Base-by-base conservation (phyloP, 2,888 invertebrate species). In the Saturnia pavonia region DNA sequence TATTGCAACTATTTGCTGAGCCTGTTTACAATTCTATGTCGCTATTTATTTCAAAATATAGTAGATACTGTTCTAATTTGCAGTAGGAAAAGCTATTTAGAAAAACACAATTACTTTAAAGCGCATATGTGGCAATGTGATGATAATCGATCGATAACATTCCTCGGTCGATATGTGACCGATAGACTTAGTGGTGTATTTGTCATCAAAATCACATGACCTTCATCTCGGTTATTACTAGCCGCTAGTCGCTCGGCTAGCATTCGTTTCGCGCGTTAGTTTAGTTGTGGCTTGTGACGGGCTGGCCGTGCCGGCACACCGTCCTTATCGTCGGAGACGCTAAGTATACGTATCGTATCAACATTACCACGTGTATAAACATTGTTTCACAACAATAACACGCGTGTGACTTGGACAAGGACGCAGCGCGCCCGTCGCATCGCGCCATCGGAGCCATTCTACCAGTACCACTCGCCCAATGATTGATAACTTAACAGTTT, bases 351-450 rank as follows among this genome's bases (percentile, higher is more conserved):
- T 88, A 87, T 87, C 88, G 87, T 87, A 78, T 88, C 88, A 86
- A 86, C 85, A 85, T 75, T 84, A 88, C 91, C 92, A 92, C 93
- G 93, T 93, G 92, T 91, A 89, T 89, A 90, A 91, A 92, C 91
- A 92, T 88, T 90, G 91, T 91, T 89, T 91, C 91, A 91, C 91
- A 91, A 92, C 91, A 91, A 92, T 87, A 91, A 90, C 91, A 92
- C 86, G 87, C 87, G 88, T 85, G 83, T 85, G 89, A 86, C 86
- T 86, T 84, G 83, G 82, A 82, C 90, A 89, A 90, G 88, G 89
- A 90, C 90, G 88, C 86, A 79, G 75, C 81, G 83, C n/a, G 19
- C 22, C 8, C 22, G 9, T 6, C 82, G 81, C 81, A 78, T 80
- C 78, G 34, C 6, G 48, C 48, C 48, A 16, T 48, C 48, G 34